Percentiles rank a stretch among this genome's conserved stretches.
Conservation (phyloP, 2,113 vertebrate genomes). For the Glaucomys volans region DNA sequence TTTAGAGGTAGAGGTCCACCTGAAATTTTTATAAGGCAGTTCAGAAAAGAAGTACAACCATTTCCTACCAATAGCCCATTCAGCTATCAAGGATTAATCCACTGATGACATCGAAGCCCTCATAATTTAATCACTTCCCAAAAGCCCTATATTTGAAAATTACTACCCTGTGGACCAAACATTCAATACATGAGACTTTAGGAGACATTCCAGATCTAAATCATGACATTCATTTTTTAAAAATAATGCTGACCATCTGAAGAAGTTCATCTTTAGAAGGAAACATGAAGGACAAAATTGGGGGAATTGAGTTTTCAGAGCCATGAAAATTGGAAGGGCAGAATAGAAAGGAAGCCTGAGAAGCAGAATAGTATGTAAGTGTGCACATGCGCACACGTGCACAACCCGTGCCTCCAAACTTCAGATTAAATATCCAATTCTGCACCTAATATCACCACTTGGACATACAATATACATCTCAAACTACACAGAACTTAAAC, state of each 20-base stretch:
- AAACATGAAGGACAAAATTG: background rate
- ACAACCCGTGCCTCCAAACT: background rate
- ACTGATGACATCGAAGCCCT: no score
- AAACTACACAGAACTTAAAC: background rate
- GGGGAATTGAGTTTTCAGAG: background rate
- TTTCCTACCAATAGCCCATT: no score
- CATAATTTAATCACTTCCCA: no score
- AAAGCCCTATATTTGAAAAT: no score
- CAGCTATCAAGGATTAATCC: no score
- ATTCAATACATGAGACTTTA: no score
- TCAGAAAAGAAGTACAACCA: background rate
- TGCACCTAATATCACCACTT: background rate
- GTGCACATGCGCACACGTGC: background rate
- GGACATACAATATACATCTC: background rate
- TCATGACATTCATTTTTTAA: background rate
- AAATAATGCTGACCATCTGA: background rate
- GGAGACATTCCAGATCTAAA: no score
- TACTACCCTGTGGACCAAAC: no score
- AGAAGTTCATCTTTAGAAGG: background rate
- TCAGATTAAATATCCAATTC: background rate
- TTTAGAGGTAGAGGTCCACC: background rate
- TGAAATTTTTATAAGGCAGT: background rate
- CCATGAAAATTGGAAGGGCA: no score
- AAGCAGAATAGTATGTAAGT: background rate
- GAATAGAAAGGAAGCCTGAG: background rate